Percentiles rank a stretch among this genome's conserved stretches.
These are phyloP conservation scores for Cyanistes caeruleus DNA, from an alignment of 2,113 vertebrate species.

Conservation along the genomic window DNA sequence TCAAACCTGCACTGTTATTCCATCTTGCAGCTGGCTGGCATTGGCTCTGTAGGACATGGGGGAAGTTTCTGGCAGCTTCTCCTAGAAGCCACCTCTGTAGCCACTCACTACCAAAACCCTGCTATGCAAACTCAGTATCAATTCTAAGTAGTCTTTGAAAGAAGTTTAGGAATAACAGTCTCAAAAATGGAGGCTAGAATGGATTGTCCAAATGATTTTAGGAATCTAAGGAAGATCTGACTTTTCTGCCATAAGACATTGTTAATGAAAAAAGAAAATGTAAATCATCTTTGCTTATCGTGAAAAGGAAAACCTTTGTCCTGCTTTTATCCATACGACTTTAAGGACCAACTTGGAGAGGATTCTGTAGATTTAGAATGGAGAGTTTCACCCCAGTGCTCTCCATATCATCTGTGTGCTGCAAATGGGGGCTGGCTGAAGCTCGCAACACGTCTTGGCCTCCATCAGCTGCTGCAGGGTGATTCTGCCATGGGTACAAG, in stretches of 20 bases:
- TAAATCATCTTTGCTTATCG: neutral
- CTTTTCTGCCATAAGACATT: neutral
- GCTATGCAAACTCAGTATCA: accelerated
- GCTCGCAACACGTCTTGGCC: accelerated
- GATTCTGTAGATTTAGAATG: neutral
- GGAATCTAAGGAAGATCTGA: neutral
- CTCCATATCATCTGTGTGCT: accelerated
- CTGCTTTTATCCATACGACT: neutral
- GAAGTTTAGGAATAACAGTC: neutral
- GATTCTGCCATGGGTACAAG: neutral
- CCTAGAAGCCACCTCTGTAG: neutral
- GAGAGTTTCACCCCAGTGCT: neutral
- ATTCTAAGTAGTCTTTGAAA: neutral
- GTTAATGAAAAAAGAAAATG: neutral
- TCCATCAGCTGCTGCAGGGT: neutral
- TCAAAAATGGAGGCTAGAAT: neutral
- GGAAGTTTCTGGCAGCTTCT: neutral
- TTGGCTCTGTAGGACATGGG: neutral
- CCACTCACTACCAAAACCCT: neutral
- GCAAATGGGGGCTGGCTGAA: neutral
- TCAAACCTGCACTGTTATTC: neutral
- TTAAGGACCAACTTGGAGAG: neutral
- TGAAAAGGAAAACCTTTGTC: neutral
- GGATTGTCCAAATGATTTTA: neutral
- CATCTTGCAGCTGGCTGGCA: neutral